Base-by-base conservation (phyloP, 2,113 vertebrate genomes). In the Mormoops blainvillei region DNA sequence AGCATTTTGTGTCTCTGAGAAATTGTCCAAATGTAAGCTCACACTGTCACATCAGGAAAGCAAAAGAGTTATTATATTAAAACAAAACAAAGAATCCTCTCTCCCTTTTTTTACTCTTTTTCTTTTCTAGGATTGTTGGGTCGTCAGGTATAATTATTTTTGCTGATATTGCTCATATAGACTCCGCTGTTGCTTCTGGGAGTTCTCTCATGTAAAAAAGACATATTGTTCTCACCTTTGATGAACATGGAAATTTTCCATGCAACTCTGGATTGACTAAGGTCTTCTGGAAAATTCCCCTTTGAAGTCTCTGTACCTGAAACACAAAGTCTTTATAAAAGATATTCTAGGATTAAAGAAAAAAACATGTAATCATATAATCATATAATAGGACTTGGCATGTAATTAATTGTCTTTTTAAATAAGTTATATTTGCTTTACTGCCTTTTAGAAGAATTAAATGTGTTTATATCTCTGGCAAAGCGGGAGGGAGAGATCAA, bases 241-340 rank as follows among this genome's bases (percentile, higher is more conserved):
- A 92, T 26, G 83, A 87, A 83, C 83, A 43, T 65, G 33, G 36
- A 95, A 82, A 77, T 12, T 97, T 94, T 93, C 87, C 67, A 81
- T 19, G 6, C 81, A 92, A 71, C 28, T 68, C 52, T 92, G 19
- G 12, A 5, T 82, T 90, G 68, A 85, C 74, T 81, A 31, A 87
- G 12, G 43, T 88, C 33, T 89, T 96, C 87, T 93, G 89, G 67
- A 77, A 95, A 93, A 95, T 95, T 85, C 70, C 97, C 43, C 65
- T 33, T 5, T 82, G 78, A 19, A 54, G 38, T 84, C 20, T 82
- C 74, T 94, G 6, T 80, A 89, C 15, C 67, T 58, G 26, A 97
- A 95, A 90, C n/a, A 84, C 52, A 70, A 68, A 87, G 24, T 95
- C 54, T 87, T 95, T 94, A 56, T 67, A 50, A 95, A 85, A 97